These are phyloP conservation scores for Melieria picta DNA, from an alignment of 2,888 invertebrate species.

Conservation along the genomic window DNA sequence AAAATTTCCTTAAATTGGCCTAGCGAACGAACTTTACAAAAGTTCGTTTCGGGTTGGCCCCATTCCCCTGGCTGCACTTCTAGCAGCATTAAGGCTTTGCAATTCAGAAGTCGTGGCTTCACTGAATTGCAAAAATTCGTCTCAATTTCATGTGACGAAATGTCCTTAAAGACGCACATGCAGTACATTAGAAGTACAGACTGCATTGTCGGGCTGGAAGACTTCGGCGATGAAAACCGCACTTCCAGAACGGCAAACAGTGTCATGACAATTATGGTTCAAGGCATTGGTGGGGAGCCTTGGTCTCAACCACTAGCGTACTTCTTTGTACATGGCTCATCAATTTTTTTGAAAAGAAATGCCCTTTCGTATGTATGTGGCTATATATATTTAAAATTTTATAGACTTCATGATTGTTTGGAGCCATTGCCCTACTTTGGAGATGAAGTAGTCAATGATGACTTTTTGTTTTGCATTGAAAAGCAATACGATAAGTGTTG, in stretches of 20 bases:
- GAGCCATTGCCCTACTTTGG: no score
- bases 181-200: background rate
- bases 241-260: background rate
- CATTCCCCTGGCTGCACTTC: background rate
- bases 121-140: no score
- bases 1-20: no score
- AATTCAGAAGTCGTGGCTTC: slow-evolving; percentile 8
- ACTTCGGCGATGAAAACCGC: slow-evolving; percentile 17
- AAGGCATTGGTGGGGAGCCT: background rate
- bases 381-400: no score
- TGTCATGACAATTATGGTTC: background rate
- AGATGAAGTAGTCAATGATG: no score
- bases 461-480: no score
- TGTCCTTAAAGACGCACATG: background rate
- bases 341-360: no score
- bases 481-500: no score
- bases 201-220: slow-evolving; percentile 16
- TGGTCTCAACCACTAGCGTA: background rate
- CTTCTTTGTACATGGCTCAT: background rate
- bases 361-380: no score
- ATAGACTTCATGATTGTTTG: no score
- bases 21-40: background rate
- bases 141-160: background rate
- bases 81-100: slow-evolving; percentile 14
- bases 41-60: slow-evolving; percentile 4